These are phyloP conservation scores for Sigmodon hispidus DNA, from an alignment of 2,113 vertebrate species.

Conservation along the genomic window DNA sequence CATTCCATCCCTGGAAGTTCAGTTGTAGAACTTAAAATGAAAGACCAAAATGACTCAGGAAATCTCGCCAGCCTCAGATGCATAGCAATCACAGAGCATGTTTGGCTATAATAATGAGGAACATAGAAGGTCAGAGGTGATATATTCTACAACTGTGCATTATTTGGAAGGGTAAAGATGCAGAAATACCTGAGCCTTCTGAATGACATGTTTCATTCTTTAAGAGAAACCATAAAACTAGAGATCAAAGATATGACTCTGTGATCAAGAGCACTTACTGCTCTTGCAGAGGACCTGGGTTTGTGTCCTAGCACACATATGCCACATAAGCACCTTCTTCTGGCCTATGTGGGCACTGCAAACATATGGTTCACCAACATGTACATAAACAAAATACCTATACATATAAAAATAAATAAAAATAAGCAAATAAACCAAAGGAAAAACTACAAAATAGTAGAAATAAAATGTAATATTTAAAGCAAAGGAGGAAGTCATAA, in stretches of 20 bases:
- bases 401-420: not conserved
- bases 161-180: constrained; percentile 11
- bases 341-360: not conserved
- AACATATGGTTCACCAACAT: not conserved
- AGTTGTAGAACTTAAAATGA: not conserved
- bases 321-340: not conserved
- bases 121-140: not conserved
- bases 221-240: not conserved
- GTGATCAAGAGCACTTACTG: not conserved
- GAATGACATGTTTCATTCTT: not conserved
- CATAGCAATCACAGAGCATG: not conserved
- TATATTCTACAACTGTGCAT: not conserved
- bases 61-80: not conserved
- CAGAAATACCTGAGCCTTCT: not conserved
- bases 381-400: not conserved
- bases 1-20: not conserved
- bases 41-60: not conserved
- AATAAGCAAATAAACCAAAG: not conserved
- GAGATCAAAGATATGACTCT: not conserved
- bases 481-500: not conserved
- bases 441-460: not conserved
- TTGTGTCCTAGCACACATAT: not conserved
- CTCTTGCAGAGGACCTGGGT: not conserved
- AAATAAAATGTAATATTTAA: constrained; percentile 28
- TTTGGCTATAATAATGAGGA: not conserved